Percentiles rank a stretch among this genome's conserved stretches.
These are phyloP conservation scores for Drosophila lacertosa DNA, from an alignment of 1,140 invertebrate species.

Conservation along the genomic window DNA sequence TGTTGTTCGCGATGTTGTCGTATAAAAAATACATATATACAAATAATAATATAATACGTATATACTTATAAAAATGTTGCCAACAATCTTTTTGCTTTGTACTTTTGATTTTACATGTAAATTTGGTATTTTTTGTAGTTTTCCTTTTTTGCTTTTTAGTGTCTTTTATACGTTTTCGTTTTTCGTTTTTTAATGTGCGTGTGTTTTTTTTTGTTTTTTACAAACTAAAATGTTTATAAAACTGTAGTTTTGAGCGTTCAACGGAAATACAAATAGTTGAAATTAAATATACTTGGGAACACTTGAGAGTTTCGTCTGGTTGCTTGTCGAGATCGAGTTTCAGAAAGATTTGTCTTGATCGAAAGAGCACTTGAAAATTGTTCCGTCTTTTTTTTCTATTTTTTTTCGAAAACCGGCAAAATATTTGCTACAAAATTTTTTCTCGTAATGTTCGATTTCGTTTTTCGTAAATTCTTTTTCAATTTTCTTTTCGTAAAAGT, in stretches of 20 bases:
- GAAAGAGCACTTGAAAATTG: slow-evolving; percentile 63
- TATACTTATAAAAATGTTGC: slow-evolving; percentile 82
- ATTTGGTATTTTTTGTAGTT: slow-evolving; percentile 58
- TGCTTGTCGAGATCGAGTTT: slow-evolving; percentile 63
- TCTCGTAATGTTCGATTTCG: slow-evolving; percentile 11
- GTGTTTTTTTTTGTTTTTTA: slow-evolving; percentile 12
- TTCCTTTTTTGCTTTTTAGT: slow-evolving; percentile 36
- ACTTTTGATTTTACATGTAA: slow-evolving; percentile 80
- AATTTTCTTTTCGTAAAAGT: slow-evolving; percentile 46
- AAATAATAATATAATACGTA: slow-evolving; percentile 80
- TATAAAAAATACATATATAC: slow-evolving; percentile 82
- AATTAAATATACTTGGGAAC: slow-evolving; percentile 61
- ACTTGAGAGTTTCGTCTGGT: slow-evolving; percentile 67
- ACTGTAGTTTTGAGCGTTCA: slow-evolving; percentile 32
- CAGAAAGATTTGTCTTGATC: slow-evolving; percentile 37
- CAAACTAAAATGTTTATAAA: slow-evolving; percentile 56
- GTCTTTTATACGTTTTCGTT: slow-evolving; percentile 27
- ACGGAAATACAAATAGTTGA: slow-evolving; percentile 66
- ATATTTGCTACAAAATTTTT: slow-evolving; percentile 41
- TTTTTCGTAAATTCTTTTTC: slow-evolving; percentile 11
- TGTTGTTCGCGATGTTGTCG: slow-evolving; percentile 56
- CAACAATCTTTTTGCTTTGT: slow-evolving; percentile 81
- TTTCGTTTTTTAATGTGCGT: background rate
- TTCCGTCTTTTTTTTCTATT: slow-evolving; percentile 26
- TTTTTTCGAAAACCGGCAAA: slow-evolving; percentile 49